Conservation (phyloP, 2,888 invertebrate genomes). For the Fragum whitleyi region DNA sequence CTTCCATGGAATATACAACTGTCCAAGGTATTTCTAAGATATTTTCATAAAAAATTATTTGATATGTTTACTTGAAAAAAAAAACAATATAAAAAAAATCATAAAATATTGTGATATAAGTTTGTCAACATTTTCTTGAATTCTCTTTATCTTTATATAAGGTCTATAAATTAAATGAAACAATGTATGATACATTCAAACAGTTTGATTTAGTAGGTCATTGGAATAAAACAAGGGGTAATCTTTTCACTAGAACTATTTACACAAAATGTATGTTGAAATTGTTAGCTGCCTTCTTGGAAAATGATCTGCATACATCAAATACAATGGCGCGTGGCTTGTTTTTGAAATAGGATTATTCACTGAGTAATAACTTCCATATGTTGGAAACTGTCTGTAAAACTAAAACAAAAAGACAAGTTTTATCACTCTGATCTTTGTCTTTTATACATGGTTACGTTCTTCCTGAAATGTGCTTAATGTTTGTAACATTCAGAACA, state of each 20-base stretch:
- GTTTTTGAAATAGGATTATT: slow-evolving; percentile 17
- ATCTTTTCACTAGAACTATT: too few species aligned
- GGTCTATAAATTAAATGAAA: too few species aligned
- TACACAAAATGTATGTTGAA: background rate
- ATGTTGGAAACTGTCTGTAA: slow-evolving; percentile 26
- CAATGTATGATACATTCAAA: too few species aligned
- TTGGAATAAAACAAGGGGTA: too few species aligned
- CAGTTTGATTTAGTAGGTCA: too few species aligned
- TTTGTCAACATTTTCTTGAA: background rate
- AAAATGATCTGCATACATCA: background rate
- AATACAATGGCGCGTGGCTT: slow-evolving; percentile 23
- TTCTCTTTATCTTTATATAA: background rate
- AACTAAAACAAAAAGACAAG: slow-evolving; percentile 11
- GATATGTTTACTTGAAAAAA: background rate
- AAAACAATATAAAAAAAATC: background rate
- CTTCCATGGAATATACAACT: background rate
- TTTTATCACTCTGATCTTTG: background rate
- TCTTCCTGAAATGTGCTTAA: background rate
- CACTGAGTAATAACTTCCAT: slow-evolving; percentile 7
- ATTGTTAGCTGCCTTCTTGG: background rate
- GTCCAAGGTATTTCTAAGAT: slow-evolving; percentile 5
- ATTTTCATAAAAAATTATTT: too few species aligned
- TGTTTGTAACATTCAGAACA: too few species aligned
- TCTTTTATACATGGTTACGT: background rate
- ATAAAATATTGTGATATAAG: background rate